Evolutionary conservation across 1,140 invertebrate genomes (phyloP).

Genomic region (Aradophagus sp.): DNA sequence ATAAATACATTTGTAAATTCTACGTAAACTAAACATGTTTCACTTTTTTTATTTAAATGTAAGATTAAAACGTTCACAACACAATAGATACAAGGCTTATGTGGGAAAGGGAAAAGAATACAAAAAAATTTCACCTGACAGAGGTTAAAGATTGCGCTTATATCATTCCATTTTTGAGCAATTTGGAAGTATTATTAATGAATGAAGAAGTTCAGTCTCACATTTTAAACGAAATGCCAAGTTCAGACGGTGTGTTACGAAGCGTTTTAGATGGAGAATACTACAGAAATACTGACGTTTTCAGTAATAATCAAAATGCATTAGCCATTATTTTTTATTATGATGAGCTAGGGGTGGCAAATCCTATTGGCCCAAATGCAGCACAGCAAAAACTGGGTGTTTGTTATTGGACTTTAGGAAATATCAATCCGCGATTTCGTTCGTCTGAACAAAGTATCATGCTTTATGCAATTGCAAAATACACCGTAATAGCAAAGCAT

Average conservation of each 20-base stretch:
- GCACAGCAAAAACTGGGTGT: conserved; percentile 31
- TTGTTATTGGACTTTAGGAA: conserved; percentile 37
- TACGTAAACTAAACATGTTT: too few species aligned
- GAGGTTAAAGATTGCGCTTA: conserved; percentile 16
- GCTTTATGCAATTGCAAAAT: conserved; percentile 16
- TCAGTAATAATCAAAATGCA: conserved; percentile 17
- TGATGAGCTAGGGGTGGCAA: conserved; percentile 36
- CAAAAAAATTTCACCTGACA: conserved; percentile 4
- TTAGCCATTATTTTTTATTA: conserved; percentile 52
- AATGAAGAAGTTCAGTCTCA: conserved; percentile 32
- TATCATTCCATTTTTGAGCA: conserved; percentile 23
- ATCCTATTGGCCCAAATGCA: conserved; percentile 25
- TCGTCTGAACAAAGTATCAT: conserved; percentile 15
- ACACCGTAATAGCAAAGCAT: conserved; percentile 14
- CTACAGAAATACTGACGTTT: conserved; percentile 22
- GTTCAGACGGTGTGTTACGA: conserved; percentile 11
- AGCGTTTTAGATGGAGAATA: conserved; percentile 28
- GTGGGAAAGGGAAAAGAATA: conserved; percentile 9
- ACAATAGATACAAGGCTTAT: too few species aligned
- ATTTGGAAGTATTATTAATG: conserved; percentile 28
- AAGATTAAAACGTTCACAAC: too few species aligned
- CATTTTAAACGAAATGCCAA: conserved; percentile 26
- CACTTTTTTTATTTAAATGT: too few species aligned
- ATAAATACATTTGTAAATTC: too few species aligned
- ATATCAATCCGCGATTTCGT: conserved; percentile 26